Evolutionary conservation across 2,113 vertebrate genomes (phyloP), one percentile per base, ranked within the genome.

Genomic region (Taurulus bubalis): DNA sequence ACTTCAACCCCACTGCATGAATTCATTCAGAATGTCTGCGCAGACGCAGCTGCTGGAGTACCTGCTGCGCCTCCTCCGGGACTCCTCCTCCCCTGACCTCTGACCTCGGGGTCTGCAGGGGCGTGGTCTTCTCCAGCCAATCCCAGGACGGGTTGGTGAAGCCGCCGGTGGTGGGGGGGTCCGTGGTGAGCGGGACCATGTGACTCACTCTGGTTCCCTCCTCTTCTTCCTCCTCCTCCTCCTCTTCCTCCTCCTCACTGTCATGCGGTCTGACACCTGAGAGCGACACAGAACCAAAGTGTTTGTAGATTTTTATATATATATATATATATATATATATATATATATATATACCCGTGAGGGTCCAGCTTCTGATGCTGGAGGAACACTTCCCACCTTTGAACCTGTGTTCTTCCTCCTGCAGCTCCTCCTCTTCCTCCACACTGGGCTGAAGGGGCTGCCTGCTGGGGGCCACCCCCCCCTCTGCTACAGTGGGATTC

Each of bases 391-490:
- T n/a, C 26, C 72, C 74, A 86, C 82, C 75, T 38, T 75, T 73
- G 0, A 40, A 51, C 32, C 8, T 36, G 0, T 22, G 51, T 3
- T 70, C 12, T 12, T 87, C 84, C 38, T 91, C 85, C 32, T 91
- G 85, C 55, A 34, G 49, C 45, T 67, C 26, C 18, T 87, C 84
- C 45, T 90, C 85, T 36, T 92, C 87, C 58, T 92, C 87, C n/a
- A 82, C 64, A 8, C 82, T 87, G 16, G 94, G 93, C 72, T 93
- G 93, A 36, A 94, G 86, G 12, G 94, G 93, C 28, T 68, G 81
- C 55, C 87, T 90, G 85, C 91, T 95, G 42, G 94, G 93, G 16
- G 90, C 85, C 28, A 75, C 22, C 28, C 86, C 92, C 0, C 85
- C 84, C 56, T 92, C 94, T 3, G 92, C 85, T 1, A 74, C 76